Percentiles rank a stretch among this genome's conserved stretches.
These are phyloP conservation scores for Periplaneta americana DNA, from an alignment of 1,140 invertebrate genomes.

Conservation along the genomic window DNA sequence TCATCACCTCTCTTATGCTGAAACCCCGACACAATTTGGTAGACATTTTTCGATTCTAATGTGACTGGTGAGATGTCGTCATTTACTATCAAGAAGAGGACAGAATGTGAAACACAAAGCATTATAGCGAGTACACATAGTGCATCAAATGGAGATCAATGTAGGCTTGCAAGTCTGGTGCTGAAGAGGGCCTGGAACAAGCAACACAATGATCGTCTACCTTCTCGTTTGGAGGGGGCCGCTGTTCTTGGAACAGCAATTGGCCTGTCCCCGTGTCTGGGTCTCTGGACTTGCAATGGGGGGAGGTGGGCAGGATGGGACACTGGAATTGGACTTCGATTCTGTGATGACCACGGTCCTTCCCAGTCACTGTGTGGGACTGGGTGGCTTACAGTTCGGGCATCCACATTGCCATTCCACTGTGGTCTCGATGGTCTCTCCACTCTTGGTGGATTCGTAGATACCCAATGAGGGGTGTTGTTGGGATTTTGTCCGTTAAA, in stretches of 20 bases:
- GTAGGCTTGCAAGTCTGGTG: too few relatives aligned
- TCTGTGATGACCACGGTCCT: too few relatives aligned
- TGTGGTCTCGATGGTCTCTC: neutral
- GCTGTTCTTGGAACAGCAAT: conserved; percentile 1
- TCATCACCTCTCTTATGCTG: too few relatives aligned
- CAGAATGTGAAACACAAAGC: neutral
- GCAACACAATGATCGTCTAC: conserved; percentile 3
- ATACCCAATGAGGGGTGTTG: neutral
- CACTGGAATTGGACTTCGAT: neutral
- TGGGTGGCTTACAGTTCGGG: neutral
- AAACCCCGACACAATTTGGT: too few relatives aligned
- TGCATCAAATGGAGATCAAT: too few relatives aligned
- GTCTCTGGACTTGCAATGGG: conserved; percentile 3
- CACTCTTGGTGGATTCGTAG: neutral
- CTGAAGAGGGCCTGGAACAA: neutral
- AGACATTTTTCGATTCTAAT: too few relatives aligned
- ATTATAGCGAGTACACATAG: too few relatives aligned
- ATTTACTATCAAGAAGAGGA: neutral
- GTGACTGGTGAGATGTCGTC: neutral
- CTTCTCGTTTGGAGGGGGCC: conserved; percentile 3
- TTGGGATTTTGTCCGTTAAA: neutral
- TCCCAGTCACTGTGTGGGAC: neutral
- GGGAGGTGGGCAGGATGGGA: neutral
- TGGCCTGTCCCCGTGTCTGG: neutral
- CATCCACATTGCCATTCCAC: neutral